These are phyloP conservation scores for Tetrao urogallus DNA, from an alignment of 2,113 vertebrate species.

Conservation along the genomic window DNA sequence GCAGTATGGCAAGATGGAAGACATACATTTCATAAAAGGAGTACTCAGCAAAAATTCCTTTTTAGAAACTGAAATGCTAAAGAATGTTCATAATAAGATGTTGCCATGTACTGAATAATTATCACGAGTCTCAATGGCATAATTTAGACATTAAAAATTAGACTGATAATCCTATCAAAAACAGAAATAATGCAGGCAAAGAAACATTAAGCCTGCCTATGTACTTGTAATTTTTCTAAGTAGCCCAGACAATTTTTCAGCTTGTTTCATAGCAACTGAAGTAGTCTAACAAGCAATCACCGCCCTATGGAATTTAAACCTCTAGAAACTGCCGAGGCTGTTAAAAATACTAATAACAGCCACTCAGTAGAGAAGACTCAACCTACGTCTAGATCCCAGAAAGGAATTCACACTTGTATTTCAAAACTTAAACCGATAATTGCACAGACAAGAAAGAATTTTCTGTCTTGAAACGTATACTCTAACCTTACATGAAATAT, in stretches of 20 bases:
- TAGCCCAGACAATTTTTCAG: neutral
- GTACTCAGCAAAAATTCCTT: neutral
- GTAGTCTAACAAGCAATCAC: conserved; percentile 24
- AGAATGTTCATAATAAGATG: neutral
- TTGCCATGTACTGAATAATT: neutral
- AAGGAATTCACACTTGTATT: neutral
- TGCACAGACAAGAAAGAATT: neutral
- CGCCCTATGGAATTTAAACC: conserved; percentile 16
- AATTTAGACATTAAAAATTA: neutral
- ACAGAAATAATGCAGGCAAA: neutral
- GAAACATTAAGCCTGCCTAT: neutral
- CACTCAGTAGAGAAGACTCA: neutral
- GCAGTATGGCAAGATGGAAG: rapidly evolving
- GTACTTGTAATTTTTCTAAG: neutral
- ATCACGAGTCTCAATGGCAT: neutral
- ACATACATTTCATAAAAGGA: neutral
- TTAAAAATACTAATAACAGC: conserved; percentile 41
- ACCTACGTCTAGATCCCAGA: neutral
- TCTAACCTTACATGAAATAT: neutral
- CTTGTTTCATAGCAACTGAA: neutral
- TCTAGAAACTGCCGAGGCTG: conserved; percentile 1
- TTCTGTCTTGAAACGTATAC: neutral
- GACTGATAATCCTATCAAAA: neutral
- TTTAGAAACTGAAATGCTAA: neutral
- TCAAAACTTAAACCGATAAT: neutral